Evolutionary conservation across 2,888 invertebrate species (phyloP).

Genomic region (Lasioglossum malachurum): DNA sequence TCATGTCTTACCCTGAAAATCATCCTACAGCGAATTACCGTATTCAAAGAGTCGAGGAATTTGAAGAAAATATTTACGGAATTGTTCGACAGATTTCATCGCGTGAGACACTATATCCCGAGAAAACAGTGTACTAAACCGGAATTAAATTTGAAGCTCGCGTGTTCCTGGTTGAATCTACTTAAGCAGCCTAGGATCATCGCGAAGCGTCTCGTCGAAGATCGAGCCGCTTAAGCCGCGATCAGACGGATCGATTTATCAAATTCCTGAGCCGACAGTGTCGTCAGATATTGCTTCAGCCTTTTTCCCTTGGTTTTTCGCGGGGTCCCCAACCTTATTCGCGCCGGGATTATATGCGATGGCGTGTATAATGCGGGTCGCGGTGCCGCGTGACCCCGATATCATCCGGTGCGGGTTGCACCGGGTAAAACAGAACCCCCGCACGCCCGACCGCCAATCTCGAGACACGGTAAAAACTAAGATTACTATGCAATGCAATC

Average conservation of each 20-base stretch:
- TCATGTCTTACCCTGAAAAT: neutral
- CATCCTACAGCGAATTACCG: neutral
- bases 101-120: neutral
- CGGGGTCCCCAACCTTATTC: constrained; percentile 41
- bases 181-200: neutral
- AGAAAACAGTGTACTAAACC: neutral
- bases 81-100: neutral
- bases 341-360: constrained; percentile 71
- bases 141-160: neutral
- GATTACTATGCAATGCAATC: constrained; percentile 83
- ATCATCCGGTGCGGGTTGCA: constrained; percentile 36
- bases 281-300: constrained; percentile 61
- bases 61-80: neutral
- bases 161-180: neutral
- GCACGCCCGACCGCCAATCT: constrained; percentile 68
- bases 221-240: constrained; percentile 4
- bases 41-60: neutral
- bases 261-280: constrained; percentile 46
- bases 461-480: constrained; percentile 79
- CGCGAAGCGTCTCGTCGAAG: neutral
- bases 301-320: constrained; percentile 20
- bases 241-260: constrained; percentile 65
- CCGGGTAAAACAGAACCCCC: constrained; percentile 40
- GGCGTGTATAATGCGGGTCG: constrained; percentile 73
- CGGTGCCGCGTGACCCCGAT: constrained; percentile 67